phyloP scores from a whole-genome alignment of 2,797 vertebrate genomes.

The Phalanger gymnotis region DNA sequence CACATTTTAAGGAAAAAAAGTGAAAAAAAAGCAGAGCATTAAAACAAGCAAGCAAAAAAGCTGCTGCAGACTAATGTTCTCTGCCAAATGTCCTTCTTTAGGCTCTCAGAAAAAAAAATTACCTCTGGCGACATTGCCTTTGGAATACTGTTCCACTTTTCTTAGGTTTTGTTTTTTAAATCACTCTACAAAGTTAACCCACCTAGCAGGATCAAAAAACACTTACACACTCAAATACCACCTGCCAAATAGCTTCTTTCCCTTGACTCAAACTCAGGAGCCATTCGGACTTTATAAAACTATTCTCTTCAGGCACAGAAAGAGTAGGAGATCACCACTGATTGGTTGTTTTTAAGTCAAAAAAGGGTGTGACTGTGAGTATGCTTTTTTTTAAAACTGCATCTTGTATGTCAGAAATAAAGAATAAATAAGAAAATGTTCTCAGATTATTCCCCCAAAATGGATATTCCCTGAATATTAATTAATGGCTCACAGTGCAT shows the following conservation, averaged over 20 bases:
- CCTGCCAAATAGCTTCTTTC: not conserved
- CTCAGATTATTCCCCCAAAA: not conserved
- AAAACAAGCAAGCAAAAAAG: not conserved
- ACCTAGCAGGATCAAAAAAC: not conserved
- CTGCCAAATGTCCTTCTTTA: not conserved
- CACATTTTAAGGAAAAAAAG: not conserved
- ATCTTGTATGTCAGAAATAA: not conserved
- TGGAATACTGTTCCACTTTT: not conserved
- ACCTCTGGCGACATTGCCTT: not conserved
- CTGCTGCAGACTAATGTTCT: not conserved
- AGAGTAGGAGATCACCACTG: not conserved
- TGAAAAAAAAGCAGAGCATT: not conserved
- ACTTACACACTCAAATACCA: not conserved
- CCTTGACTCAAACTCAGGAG: not conserved
- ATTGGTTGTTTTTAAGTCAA: not conserved
- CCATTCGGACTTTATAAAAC: not conserved
- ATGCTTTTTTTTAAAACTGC: not conserved
- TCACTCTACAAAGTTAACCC: not conserved
- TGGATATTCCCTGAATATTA: not conserved
- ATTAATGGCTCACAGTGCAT: not conserved
- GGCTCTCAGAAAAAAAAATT: not conserved
- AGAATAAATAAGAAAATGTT: not conserved
- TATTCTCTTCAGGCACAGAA: not conserved
- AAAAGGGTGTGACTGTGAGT: not conserved
- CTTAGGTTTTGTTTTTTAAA: not conserved